A percentile compares a stretch with the other conserved stretches of the same genome.
These are phyloP conservation scores for Melanotaenia duboulayi DNA, from an alignment of 2,113 vertebrate genomes.

Conservation along the genomic window DNA sequence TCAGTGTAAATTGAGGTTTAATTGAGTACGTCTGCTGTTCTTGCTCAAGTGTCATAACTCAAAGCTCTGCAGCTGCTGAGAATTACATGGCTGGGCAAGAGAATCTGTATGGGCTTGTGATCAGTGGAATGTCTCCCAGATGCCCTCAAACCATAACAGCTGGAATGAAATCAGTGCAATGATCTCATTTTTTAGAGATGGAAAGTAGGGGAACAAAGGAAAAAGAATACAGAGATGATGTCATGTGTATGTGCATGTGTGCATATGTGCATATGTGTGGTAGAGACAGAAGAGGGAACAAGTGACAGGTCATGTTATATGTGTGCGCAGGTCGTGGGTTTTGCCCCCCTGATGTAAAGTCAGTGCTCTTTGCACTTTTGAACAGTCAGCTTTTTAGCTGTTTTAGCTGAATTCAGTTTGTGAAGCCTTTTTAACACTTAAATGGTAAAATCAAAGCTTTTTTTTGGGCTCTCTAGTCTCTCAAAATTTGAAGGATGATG, in stretches of 20 bases:
- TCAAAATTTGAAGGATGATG: background rate
- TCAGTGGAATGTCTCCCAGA: conserved; percentile 64
- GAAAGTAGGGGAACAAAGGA: conserved; percentile 44
- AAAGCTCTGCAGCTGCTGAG: conserved; percentile 59
- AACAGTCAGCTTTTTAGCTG: conserved; percentile 23
- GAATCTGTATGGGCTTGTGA: conserved; percentile 36
- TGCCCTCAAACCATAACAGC: conserved; percentile 60
- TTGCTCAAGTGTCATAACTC: conserved; percentile 42
- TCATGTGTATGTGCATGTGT: conserved; percentile 24
- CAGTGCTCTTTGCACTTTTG: conserved; percentile 9
- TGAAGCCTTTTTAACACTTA: background rate
- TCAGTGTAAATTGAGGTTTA: conserved; percentile 18
- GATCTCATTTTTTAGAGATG: conserved; percentile 62
- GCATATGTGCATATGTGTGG: conserved; percentile 13
- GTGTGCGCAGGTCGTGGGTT: background rate
- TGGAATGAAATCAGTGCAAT: conserved; percentile 63
- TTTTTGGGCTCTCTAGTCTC: background rate
- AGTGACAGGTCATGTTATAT: conserved; percentile 8
- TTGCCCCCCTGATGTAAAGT: background rate
- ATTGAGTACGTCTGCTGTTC: conserved; percentile 35
- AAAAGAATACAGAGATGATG: conserved; percentile 33
- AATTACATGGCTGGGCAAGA: conserved; percentile 59
- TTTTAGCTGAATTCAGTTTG: background rate
- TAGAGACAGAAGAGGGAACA: background rate
- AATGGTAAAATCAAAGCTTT: conserved; percentile 1